phyloP scores from a whole-genome alignment of 2,113 vertebrate genomes.

The Boleophthalmus pectinirostris region DNA sequence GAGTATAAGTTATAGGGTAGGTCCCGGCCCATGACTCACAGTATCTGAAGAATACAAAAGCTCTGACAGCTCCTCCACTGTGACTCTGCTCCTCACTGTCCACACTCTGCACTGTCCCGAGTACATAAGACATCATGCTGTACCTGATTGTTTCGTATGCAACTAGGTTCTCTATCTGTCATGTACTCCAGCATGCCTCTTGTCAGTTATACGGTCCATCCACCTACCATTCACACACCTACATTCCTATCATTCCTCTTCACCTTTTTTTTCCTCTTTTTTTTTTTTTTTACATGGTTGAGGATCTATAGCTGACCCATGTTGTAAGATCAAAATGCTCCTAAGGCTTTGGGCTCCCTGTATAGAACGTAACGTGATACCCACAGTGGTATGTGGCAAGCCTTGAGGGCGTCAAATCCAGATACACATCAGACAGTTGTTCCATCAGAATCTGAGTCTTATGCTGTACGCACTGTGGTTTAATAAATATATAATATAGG shows the following conservation, averaged over 20 bases:
- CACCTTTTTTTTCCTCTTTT: not conserved
- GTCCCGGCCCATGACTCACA: constrained; percentile 35
- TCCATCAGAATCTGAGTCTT: constrained; percentile 49
- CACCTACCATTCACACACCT: constrained; percentile 43
- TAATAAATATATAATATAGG: not conserved
- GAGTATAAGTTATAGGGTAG: constrained; percentile 38
- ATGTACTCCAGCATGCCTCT: constrained; percentile 30
- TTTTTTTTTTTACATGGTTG: constrained; percentile 12
- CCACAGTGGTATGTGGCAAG: constrained; percentile 60
- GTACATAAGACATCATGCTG: constrained; percentile 36
- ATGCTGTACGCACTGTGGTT: constrained; percentile 19
- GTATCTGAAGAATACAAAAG: constrained; percentile 44
- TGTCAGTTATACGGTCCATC: not conserved
- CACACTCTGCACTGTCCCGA: constrained; percentile 31
- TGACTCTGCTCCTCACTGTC: constrained; percentile 21
- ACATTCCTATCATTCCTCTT: constrained; percentile 32
- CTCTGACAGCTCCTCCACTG: constrained; percentile 47
- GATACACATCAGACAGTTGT: constrained; percentile 59
- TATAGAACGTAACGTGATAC: constrained; percentile 69
- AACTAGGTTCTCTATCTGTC: constrained; percentile 40
- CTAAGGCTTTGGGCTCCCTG: constrained; percentile 59
- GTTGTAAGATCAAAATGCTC: constrained; percentile 50
- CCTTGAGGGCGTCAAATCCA: constrained; percentile 60
- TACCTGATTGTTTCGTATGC: constrained; percentile 22
- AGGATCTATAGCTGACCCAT: constrained; percentile 41